Conservation (phyloP, 2,797 vertebrate species). For the Anableps anableps region DNA sequence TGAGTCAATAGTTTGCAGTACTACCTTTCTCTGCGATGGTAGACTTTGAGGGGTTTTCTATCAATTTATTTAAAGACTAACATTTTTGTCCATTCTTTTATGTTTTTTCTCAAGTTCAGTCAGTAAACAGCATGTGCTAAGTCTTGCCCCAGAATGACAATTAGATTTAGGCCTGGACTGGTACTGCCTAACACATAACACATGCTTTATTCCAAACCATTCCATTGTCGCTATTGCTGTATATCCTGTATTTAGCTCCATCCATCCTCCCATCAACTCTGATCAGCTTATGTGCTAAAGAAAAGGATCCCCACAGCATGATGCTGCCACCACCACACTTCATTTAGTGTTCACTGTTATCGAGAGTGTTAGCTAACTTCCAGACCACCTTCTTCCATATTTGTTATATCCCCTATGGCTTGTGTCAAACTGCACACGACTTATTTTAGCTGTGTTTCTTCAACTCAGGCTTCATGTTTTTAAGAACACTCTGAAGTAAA, state of each 20-base stretch:
- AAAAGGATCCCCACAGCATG: background rate
- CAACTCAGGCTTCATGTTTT: slow-evolving; percentile 66
- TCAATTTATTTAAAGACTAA: background rate
- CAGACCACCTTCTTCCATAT: background rate
- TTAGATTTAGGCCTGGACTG: background rate
- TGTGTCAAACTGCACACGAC: background rate
- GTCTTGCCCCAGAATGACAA: background rate
- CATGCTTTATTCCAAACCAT: background rate
- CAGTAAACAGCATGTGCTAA: background rate
- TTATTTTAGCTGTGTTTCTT: too few relatives aligned
- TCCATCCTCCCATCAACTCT: background rate
- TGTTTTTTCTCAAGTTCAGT: too few relatives aligned
- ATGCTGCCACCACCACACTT: background rate
- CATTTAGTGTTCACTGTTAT: background rate
- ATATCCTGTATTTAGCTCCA: background rate
- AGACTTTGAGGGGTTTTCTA: background rate
- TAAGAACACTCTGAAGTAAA: slow-evolving; percentile 61
- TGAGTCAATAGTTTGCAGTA: slow-evolving; percentile 1
- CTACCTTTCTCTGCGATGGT: background rate
- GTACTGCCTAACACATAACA: too few relatives aligned
- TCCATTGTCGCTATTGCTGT: background rate
- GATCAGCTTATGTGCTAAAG: background rate
- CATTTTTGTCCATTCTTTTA: background rate
- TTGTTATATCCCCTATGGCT: background rate
- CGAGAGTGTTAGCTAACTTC: background rate